These are phyloP conservation scores for Sardinella longiceps DNA, from an alignment of 2,797 vertebrate species.

Conservation along the genomic window DNA sequence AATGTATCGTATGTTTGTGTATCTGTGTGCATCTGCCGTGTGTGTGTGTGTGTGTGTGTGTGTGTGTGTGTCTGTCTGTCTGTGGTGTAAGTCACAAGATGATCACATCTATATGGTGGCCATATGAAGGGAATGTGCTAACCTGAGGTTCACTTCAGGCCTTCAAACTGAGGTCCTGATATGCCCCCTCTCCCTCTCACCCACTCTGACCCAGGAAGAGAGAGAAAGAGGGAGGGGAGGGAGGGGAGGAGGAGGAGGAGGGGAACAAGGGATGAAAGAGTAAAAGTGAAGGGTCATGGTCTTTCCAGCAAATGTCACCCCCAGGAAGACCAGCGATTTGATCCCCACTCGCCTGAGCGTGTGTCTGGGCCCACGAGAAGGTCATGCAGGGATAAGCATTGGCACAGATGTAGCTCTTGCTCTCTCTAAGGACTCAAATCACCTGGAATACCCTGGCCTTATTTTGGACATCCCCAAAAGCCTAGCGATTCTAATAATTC, in stretches of 20 bases:
- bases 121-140: too few relatives aligned
- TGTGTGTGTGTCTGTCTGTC: not conserved
- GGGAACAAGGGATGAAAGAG: constrained; percentile 34
- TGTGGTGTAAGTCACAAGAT: not conserved
- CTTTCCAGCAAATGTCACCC: constrained; percentile 82
- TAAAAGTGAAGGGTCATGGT: constrained; percentile 77
- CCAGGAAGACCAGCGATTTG: constrained; percentile 71
- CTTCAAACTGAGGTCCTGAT: not conserved
- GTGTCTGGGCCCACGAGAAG: constrained; percentile 66
- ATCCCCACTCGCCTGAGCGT: constrained; percentile 63
- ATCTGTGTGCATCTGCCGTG: not conserved
- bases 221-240: constrained; percentile 61
- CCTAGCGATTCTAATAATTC: too few relatives aligned
- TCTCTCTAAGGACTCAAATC: constrained; percentile 34
- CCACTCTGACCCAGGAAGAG: not conserved
- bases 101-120: too few relatives aligned
- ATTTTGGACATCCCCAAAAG: not conserved
- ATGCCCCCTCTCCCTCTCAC: not conserved
- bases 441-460: not conserved
- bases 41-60: not conserved
- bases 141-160: not conserved
- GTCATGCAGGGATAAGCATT: constrained; percentile 63
- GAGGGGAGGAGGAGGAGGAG: constrained; percentile 64
- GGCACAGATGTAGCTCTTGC: constrained; percentile 51
- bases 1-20: too few relatives aligned